Percentiles rank a stretch among this genome's conserved stretches.
Conservation (phyloP, 2,113 vertebrate species). For the Pycnonotus jocosus region DNA sequence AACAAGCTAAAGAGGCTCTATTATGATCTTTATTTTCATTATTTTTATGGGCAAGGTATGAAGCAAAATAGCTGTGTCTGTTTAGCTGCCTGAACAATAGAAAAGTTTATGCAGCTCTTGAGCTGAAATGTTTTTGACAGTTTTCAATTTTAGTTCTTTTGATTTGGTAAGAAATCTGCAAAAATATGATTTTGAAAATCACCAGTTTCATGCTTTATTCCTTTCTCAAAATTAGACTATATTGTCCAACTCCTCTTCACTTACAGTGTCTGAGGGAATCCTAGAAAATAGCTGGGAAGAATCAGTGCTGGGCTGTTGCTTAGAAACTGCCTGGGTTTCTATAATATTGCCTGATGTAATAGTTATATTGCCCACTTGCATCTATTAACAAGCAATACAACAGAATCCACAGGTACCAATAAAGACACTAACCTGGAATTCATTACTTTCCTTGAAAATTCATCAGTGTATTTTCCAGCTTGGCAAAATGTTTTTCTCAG, state of each 20-base stretch:
- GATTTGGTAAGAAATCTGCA: slow-evolving; percentile 68
- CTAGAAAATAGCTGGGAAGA: slow-evolving; percentile 51
- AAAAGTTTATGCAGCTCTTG: slow-evolving; percentile 64
- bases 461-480: slow-evolving; percentile 12
- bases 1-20: slow-evolving; percentile 16
- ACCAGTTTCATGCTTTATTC: slow-evolving; percentile 64
- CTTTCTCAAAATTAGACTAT: slow-evolving; percentile 58
- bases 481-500: slow-evolving; percentile 35
- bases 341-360: slow-evolving; percentile 66
- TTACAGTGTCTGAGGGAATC: slow-evolving; percentile 53
- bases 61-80: slow-evolving; percentile 61
- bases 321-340: slow-evolving; percentile 61
- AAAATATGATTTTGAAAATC: slow-evolving; percentile 68
- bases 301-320: slow-evolving; percentile 60
- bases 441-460: slow-evolving; percentile 52
- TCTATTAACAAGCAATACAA: slow-evolving; percentile 69
- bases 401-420: slow-evolving; percentile 67
- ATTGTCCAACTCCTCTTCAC: slow-evolving; percentile 60
- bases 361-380: slow-evolving; percentile 67
- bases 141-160: slow-evolving; percentile 67
- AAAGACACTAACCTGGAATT: slow-evolving; percentile 61
- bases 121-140: slow-evolving; percentile 68
- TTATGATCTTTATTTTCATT: slow-evolving; percentile 25
- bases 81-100: slow-evolving; percentile 65
- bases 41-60: slow-evolving; percentile 49